phyloP scores from a whole-genome alignment of 2,888 invertebrate genomes.

The Callyntrura sp. region DNA sequence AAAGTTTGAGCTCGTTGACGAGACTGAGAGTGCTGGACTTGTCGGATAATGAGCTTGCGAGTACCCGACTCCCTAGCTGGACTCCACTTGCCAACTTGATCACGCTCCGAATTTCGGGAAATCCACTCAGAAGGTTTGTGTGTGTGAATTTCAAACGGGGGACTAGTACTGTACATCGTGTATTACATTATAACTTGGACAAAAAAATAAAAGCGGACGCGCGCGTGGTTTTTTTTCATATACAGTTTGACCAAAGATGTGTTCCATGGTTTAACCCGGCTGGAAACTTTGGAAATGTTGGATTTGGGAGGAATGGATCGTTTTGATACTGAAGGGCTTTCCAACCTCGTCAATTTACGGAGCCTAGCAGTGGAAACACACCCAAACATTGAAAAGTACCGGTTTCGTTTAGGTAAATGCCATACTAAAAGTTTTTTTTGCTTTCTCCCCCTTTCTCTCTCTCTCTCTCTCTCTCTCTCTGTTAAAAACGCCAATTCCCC shows the following conservation, averaged over 20 bases:
- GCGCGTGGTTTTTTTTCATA: slow-evolving; percentile 42
- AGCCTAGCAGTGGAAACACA: slow-evolving; percentile 91
- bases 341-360: slow-evolving; percentile 90
- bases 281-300: slow-evolving; percentile 91
- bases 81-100: slow-evolving; percentile 90
- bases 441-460: background rate
- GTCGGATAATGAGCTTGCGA: slow-evolving; percentile 86
- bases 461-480: background rate
- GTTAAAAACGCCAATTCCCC: slow-evolving; percentile 1
- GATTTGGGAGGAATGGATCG: slow-evolving; percentile 90
- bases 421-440: slow-evolving; percentile 11
- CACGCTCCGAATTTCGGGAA: slow-evolving; percentile 92
- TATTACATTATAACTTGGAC: background rate
- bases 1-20: slow-evolving; percentile 87
- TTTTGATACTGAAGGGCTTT: slow-evolving; percentile 91
- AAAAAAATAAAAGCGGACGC: background rate
- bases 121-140: slow-evolving; percentile 89
- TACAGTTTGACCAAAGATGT: slow-evolving; percentile 90
- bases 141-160: background rate
- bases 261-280: slow-evolving; percentile 89
- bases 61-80: slow-evolving; percentile 92
- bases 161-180: no score
- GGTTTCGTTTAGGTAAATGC: slow-evolving; percentile 89
- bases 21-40: slow-evolving; percentile 91
- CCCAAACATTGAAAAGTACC: slow-evolving; percentile 89